Conservation (phyloP, 2,888 invertebrate species). For the Elegia similella region DNA sequence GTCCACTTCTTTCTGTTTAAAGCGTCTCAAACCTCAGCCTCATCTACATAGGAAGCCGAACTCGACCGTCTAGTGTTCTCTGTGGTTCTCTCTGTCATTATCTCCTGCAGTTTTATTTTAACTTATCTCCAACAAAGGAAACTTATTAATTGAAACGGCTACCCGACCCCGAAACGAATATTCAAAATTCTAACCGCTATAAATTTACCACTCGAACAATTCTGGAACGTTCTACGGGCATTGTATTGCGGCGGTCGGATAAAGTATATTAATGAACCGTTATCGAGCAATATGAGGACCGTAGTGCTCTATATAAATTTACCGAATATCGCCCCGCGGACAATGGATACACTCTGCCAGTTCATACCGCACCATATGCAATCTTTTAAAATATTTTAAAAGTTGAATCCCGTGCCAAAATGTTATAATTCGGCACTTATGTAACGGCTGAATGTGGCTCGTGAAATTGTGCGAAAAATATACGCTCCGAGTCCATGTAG, state of each 20-base stretch:
- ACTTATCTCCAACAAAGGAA: constrained; percentile 14
- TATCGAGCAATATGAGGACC: constrained; percentile 57
- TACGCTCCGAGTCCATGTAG: constrained; percentile 42
- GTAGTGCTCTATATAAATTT: constrained; percentile 61
- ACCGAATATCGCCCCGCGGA: constrained; percentile 51
- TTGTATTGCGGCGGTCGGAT: constrained; percentile 56
- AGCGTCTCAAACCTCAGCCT: constrained; percentile 10
- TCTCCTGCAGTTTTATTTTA: constrained; percentile 11
- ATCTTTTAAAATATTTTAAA: constrained; percentile 63
- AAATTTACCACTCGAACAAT: constrained; percentile 53
- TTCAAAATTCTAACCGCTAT: constrained; percentile 55
- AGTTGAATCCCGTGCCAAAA: constrained; percentile 59
- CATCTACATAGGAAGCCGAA: constrained; percentile 10
- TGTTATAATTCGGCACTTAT: constrained; percentile 61
- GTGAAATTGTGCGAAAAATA: constrained; percentile 53
- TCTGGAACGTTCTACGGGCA: constrained; percentile 51
- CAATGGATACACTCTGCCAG: constrained; percentile 46
- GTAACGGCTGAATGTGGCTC: constrained; percentile 41
- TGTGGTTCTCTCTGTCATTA: constrained; percentile 11
- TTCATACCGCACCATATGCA: constrained; percentile 47
- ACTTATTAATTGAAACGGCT: constrained; percentile 30
- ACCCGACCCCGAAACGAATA: constrained; percentile 35
- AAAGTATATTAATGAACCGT: constrained; percentile 71
- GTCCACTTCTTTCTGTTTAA: constrained; percentile 8
- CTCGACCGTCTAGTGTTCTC: constrained; percentile 1